A percentile compares a stretch with the other conserved stretches of the same genome.
Conservation (phyloP, 1,140 invertebrate species). For the Hypsibius dujardini region DNA sequence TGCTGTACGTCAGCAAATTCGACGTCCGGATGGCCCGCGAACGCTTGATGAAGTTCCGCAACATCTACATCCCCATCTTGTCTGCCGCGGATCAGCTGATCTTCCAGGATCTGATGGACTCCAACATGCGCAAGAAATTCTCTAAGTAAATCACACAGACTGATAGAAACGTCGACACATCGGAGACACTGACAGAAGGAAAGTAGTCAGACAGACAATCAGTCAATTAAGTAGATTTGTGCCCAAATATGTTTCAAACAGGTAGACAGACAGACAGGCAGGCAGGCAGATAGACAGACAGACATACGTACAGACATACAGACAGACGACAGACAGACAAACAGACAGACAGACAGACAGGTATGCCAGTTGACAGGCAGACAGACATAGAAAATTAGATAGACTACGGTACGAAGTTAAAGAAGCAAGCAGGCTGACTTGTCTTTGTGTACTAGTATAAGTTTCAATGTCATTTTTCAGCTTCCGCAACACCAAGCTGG, state of each 20-base stretch:
- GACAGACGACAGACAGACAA: not conserved
- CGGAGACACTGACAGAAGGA: not conserved
- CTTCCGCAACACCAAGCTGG: not conserved
- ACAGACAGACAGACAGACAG: not conserved
- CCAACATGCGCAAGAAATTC: not conserved
- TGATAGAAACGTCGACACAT: too few species aligned
- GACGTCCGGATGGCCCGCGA: not conserved
- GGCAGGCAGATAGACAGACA: not conserved
- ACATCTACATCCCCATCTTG: not conserved
- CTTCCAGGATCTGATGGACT: conserved; percentile 5
- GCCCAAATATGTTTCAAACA: not conserved
- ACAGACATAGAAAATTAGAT: not conserved
- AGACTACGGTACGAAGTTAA: too few species aligned
- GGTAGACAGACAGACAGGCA: not conserved
- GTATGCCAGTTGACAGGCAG: not conserved
- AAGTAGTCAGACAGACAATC: not conserved
- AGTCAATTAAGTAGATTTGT: not conserved
- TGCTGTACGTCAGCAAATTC: conserved; percentile 5
- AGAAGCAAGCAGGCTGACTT: too few species aligned
- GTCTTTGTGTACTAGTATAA: not conserved
- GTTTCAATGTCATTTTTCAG: not conserved
- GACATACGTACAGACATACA: not conserved
- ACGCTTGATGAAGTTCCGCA: not conserved
- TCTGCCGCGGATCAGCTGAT: not conserved
- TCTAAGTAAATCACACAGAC: not conserved